These are phyloP conservation scores for Phrynocephalus versicolor DNA, from an alignment of 2,113 vertebrate genomes.

Conservation along the genomic window DNA sequence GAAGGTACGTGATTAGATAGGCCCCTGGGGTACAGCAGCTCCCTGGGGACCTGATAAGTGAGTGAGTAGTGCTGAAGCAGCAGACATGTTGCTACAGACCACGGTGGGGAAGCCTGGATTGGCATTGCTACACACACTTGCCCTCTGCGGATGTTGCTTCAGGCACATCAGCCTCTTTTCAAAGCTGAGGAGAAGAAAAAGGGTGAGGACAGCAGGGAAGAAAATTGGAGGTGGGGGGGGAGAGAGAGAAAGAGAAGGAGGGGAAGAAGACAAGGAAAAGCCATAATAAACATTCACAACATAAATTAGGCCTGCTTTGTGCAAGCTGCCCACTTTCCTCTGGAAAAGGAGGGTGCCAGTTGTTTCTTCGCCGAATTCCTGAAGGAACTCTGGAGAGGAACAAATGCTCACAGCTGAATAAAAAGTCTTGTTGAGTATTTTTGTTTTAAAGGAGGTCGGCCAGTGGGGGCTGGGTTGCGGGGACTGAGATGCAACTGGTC, in stretches of 20 bases:
- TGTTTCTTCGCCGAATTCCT: conserved; percentile 67
- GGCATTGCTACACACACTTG: conserved; percentile 51
- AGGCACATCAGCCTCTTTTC: conserved; percentile 71
- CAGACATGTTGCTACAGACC: conserved; percentile 17
- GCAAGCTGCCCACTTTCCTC: conserved; percentile 71
- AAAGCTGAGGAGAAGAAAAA: conserved; percentile 68
- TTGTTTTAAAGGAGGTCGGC: too few species aligned
- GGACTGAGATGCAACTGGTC: conserved; percentile 60
- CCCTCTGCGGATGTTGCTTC: conserved; percentile 69
- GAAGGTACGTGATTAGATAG: conserved; percentile 57
- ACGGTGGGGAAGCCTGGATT: conserved; percentile 30
- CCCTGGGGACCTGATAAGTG: conserved; percentile 39
- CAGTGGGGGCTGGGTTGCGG: neutral
- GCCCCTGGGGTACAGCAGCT: conserved; percentile 30
- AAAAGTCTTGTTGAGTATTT: conserved; percentile 65
- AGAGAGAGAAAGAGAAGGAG: neutral
- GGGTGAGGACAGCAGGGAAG: conserved; percentile 72
- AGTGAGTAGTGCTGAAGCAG: conserved; percentile 23
- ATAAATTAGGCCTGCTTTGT: conserved; percentile 73
- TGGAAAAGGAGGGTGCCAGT: conserved; percentile 58
- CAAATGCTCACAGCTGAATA: conserved; percentile 76
- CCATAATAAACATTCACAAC: conserved; percentile 71
- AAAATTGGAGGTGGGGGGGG: conserved; percentile 49
- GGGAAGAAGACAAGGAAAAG: conserved; percentile 42
- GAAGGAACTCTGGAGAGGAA: conserved; percentile 68